Evolutionary conservation across 2,888 invertebrate species (phyloP), one percentile per base, ranked within the genome.

Genomic region (Gymnocheta viridis): DNA sequence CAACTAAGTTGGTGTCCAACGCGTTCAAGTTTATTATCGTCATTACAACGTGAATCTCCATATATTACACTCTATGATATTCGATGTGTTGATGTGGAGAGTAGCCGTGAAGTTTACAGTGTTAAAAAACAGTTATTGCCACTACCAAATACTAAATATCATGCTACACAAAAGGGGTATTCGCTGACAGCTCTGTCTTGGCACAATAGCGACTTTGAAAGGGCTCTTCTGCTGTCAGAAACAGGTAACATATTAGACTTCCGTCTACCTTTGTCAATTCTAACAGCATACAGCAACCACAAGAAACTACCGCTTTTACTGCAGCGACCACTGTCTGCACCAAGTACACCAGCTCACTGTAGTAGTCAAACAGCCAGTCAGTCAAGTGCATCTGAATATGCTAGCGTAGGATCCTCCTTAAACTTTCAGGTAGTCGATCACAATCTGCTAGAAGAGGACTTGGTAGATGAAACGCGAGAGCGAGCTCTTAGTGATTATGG

Each of bases 1-100:
- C 93, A 94, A 14, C 93, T 98, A 67, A 93, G 94, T 82, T 98
- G 98, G 98, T 97, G 98, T 89, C 97, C 98, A 4, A 97, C 97
- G 7, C 89, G 92, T 19, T 95, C 93, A 87, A 97, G 97, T 91
- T 92, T 98, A 70, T 92, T 98, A 60, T 95, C 97, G 24, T 96
- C 96, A 0, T 92, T 98, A 81, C 96, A 96, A 89, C 95, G 96
- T 82, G 98, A 98, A 88, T 95, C 95, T 54, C 93, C 93, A 51
- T 94, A 94, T 14, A 93, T 98, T 29, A 95, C 96, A 85, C 93
- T 98, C 44, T 97, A 97, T 90, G 98, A 98, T 91, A 95, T 98
- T 82, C 96, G 96, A 87, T 95, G 95, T 89, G 94, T 94, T 58
- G 95, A 94, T 85, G 95, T 95, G 85, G 96, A 96, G 27, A 89